Evolutionary conservation across 2,888 invertebrate genomes (phyloP).

Genomic region (Drosophila cracens): DNA sequence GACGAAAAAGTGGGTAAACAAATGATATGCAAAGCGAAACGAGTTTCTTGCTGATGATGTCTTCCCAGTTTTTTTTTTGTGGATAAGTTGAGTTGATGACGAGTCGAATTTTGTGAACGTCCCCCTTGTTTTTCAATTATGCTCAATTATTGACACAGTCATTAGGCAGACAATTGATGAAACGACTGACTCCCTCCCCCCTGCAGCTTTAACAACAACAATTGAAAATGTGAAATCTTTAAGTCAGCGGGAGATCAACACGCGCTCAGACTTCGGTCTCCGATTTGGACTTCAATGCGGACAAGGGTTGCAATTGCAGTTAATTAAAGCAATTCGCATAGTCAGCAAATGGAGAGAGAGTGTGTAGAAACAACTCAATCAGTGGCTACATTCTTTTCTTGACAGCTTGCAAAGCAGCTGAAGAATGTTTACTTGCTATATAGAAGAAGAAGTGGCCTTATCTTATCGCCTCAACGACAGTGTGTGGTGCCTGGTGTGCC

Average conservation of each 20-base stretch:
- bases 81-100: constrained; percentile 25
- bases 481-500: background rate
- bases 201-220: constrained; percentile 29
- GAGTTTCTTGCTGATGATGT: constrained; percentile 33
- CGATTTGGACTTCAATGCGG: constrained; percentile 18
- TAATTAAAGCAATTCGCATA: constrained; percentile 59
- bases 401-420: background rate
- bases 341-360: constrained; percentile 9
- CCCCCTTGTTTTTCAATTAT: constrained; percentile 78
- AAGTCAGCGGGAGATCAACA: constrained; percentile 70
- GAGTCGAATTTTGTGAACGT: constrained; percentile 48
- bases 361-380: constrained; percentile 39
- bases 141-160: constrained; percentile 78
- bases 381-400: constrained; percentile 33
- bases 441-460: constrained; percentile 38
- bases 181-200: constrained; percentile 35
- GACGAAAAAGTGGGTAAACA: constrained; percentile 68
- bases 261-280: constrained; percentile 50
- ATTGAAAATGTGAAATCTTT: constrained; percentile 72
- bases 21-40: constrained; percentile 51
- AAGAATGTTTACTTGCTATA: constrained; percentile 22
- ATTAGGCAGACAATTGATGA: constrained; percentile 72
- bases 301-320: constrained; percentile 67
- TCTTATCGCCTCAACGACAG: constrained; percentile 47
- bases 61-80: constrained; percentile 2